A percentile compares a stretch with the other conserved stretches of the same genome.
phyloP scores from a whole-genome alignment of 2,113 vertebrate genomes.

The human (Homo sapiens) region GRCh38 chrX:29922001-29922500 shows the following conservation, averaged over 20 bases:
- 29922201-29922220: slow-evolving; percentile 21
- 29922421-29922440: not conserved
- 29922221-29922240: not conserved
- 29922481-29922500: not conserved
- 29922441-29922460: not conserved
- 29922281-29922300: not conserved
- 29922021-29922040: slow-evolving; percentile 5
- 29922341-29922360: not conserved
- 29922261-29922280: slow-evolving; percentile 17
- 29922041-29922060: not conserved
- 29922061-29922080: not conserved
- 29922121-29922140: not conserved
- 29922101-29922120: not conserved
- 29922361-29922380: slow-evolving; percentile 32
- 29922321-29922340: slow-evolving; percentile 16
- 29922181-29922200: not conserved
- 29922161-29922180: not conserved
- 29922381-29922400: not conserved
- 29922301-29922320: not conserved
- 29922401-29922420: slow-evolving; percentile 41
- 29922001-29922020: not conserved
- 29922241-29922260: slow-evolving; percentile 46
- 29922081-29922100: not conserved
- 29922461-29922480: not conserved
- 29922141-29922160: slow-evolving; percentile 10